Evolutionary conservation across 2,888 invertebrate genomes (phyloP).

Genomic region (Leucophenga maculata): DNA sequence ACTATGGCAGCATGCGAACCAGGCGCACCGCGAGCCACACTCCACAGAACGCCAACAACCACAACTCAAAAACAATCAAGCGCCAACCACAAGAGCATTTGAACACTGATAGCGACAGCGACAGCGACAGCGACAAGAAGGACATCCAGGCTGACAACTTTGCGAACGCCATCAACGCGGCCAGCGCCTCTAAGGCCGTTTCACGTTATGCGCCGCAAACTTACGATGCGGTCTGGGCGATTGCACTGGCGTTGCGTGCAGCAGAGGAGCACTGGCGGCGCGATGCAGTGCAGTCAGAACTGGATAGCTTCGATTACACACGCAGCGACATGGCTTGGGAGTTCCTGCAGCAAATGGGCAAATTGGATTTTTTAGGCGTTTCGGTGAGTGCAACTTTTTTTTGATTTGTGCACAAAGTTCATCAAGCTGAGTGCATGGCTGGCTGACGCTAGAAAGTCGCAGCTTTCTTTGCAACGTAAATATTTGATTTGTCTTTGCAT

Average conservation of each 20-base stretch:
- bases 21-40: background rate
- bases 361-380: constrained; percentile 85
- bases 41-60: constrained; percentile 3
- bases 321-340: constrained; percentile 81
- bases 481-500: too few species aligned
- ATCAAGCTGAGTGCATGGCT: background rate
- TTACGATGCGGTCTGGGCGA: constrained; percentile 94
- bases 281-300: constrained; percentile 66
- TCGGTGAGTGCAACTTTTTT: constrained; percentile 78
- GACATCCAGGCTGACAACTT: constrained; percentile 28
- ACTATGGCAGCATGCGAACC: background rate
- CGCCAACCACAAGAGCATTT: constrained; percentile 46
- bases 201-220: constrained; percentile 85
- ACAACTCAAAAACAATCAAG: constrained; percentile 34
- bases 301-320: constrained; percentile 82
- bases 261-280: constrained; percentile 77
- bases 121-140: constrained; percentile 17
- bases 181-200: constrained; percentile 60
- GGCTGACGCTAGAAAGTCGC: too few species aligned
- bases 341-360: constrained; percentile 81
- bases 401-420: background rate
- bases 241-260: constrained; percentile 82
- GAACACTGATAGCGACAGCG: constrained; percentile 4
- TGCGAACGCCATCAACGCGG: constrained; percentile 37
- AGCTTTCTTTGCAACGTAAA: background rate